phyloP scores from a whole-genome alignment of 2,888 invertebrate genomes.

The Eucera pruinosa region DNA sequence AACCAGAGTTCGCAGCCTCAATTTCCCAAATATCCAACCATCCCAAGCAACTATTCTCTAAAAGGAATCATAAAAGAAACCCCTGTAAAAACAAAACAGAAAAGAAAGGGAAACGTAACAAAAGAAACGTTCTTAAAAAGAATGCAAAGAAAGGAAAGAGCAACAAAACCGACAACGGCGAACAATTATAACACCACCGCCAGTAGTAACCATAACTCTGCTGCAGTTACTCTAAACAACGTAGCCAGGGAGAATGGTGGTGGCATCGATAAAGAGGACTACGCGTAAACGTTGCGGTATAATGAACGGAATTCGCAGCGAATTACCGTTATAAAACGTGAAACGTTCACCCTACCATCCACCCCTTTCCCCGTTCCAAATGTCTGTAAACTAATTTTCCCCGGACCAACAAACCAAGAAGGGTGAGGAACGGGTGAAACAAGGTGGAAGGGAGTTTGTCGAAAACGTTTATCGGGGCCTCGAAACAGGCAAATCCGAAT shows the following conservation, averaged over 20 bases:
- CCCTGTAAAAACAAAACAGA: too few relatives aligned
- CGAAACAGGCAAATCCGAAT: conserved; percentile 30
- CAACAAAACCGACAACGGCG: not conserved
- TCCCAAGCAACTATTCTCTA: too few relatives aligned
- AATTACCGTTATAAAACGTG: conserved; percentile 25
- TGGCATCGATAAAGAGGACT: not conserved
- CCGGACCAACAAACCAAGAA: not conserved
- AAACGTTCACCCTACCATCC: not conserved
- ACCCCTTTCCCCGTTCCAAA: not conserved
- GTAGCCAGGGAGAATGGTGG: too few relatives aligned
- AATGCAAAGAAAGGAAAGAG: not conserved
- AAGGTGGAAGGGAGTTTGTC: not conserved
- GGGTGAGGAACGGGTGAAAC: not conserved
- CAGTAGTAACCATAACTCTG: conserved; percentile 2
- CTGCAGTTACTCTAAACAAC: not conserved
- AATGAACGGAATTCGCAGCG: conserved; percentile 14
- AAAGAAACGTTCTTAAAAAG: not conserved
- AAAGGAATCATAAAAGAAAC: too few relatives aligned
- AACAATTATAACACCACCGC: not conserved
- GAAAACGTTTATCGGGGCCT: conserved; percentile 27
- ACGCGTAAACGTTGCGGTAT: not conserved
- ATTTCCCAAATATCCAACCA: too few relatives aligned
- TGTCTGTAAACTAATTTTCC: conserved; percentile 49
- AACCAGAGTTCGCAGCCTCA: too few relatives aligned
- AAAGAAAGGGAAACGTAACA: too few relatives aligned